Base-by-base conservation (phyloP, 2,888 invertebrate genomes). In the Drosophila trichaetosa region DNA sequence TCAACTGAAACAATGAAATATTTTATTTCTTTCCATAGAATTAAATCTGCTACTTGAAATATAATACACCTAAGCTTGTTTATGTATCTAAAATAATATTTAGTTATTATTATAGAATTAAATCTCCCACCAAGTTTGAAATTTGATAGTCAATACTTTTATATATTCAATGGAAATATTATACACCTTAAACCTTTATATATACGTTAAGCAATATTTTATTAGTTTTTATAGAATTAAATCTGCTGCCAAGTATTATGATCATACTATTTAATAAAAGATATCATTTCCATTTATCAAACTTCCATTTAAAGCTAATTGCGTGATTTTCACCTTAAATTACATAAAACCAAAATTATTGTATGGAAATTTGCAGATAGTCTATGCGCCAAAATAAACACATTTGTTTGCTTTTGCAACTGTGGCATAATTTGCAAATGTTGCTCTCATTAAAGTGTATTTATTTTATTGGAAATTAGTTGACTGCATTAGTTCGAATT, bases 401-500 rank as follows among this genome's bases (percentile, higher is more conserved):
- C 36, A 38, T 33, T 49, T 49, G 70, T 40, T 58, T 58, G 33
- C 21, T 27, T 27, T 24, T 52, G 42, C 34, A 31, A 46, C 49
- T 31, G 11, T 27, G 24, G 34, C 63, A 64, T 58, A 63, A 57
- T 59, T 18, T 24, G 31, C 18, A 51, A n/a, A 48, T 46, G 16
- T 33, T 61, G 49, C 52, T 49, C 53, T 24, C 31, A 38, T 67
- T 48, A 31, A 51, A 70, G 34, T 58, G 42, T 65, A 68, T 84
- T 79, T 84, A 59, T 84, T 79, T 85, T 80, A 84, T 86, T 88
- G 89, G 67, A 86, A 67, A 88, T 88, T 80, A 76, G 79, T 88
- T 83, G 72, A 80, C 78, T 87, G 81, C 83, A 85, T 85, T 89
- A 75, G 74, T 51, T 60, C 33, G 46, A 57, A 58, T 34, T 38